Conservation (phyloP, 1,140 invertebrate genomes). For the Trachymyrmex septentrionalis region DNA sequence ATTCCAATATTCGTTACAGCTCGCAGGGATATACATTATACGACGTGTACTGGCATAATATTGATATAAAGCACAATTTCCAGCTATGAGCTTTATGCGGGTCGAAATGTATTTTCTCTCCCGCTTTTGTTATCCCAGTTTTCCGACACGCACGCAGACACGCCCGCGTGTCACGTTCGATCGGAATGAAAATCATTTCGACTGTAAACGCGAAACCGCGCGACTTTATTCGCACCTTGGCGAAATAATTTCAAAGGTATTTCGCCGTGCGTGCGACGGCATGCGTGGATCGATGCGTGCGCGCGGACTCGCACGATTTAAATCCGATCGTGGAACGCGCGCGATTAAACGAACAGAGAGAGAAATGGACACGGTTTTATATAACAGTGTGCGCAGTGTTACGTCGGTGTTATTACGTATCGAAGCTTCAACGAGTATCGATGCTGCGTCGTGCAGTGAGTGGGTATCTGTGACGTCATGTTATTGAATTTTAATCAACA, state of each 20-base stretch:
- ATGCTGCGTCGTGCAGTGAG: not conserved
- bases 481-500: constrained; percentile 62
- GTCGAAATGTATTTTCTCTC: constrained; percentile 42
- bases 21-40: constrained; percentile 26
- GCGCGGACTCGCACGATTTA: not conserved
- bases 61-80: constrained; percentile 60
- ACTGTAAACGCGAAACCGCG: not conserved
- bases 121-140: not conserved
- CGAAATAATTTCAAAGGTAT: constrained; percentile 31
- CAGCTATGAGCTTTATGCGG: constrained; percentile 23
- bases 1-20: constrained; percentile 56
- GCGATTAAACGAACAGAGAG: constrained; percentile 14
- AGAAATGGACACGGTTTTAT: constrained; percentile 17
- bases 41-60: constrained; percentile 43
- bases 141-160: not conserved
- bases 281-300: not conserved
- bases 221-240: not conserved
- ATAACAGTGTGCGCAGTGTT: not conserved
- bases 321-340: constrained; percentile 5
- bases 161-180: not conserved
- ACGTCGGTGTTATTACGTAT: constrained; percentile 35
- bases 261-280: not conserved
- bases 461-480: constrained; percentile 36
- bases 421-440: constrained; percentile 18
- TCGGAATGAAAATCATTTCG: constrained; percentile 15